Percentiles rank a stretch among this genome's conserved stretches.
Evolutionary conservation across 2,888 invertebrate genomes (phyloP).

Genomic region (Brenthis daphne): DNA sequence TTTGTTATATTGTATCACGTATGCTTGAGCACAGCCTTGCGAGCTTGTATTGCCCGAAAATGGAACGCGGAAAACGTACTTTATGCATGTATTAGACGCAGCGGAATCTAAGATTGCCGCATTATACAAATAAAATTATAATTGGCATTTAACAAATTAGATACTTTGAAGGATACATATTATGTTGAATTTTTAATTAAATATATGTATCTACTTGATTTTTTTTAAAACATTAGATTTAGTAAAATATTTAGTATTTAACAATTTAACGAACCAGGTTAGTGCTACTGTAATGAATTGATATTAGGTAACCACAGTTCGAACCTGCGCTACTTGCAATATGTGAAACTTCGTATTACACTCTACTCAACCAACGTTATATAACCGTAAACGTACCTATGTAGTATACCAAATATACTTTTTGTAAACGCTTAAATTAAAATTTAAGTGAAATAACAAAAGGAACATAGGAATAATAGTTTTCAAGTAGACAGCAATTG

Average conservation of each 20-base stretch:
- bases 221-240: no score
- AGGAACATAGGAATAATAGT: slow-evolving; percentile 20
- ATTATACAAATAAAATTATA: slow-evolving; percentile 31
- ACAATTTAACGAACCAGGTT: no score
- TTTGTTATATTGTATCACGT: slow-evolving; percentile 25
- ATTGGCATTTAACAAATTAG: slow-evolving; percentile 17
- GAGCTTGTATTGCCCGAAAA: slow-evolving; percentile 59
- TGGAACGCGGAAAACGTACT: slow-evolving; percentile 59
- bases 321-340: neutral
- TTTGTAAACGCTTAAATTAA: slow-evolving; percentile 9
- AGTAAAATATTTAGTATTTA: no score
- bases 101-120: slow-evolving; percentile 40
- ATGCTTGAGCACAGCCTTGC: slow-evolving; percentile 45
- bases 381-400: slow-evolving; percentile 1
- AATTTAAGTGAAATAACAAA: slow-evolving; percentile 24
- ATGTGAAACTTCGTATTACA: no score
- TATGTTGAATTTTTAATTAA: neutral
- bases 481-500: slow-evolving; percentile 20
- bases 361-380: neutral
- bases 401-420: no score
- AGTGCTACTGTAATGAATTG: no score
- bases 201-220: neutral
- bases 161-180: neutral
- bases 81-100: slow-evolving; percentile 35
- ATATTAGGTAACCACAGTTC: neutral